A percentile compares a stretch with the other conserved stretches of the same genome.
phyloP scores from a whole-genome alignment of 2,888 invertebrate genomes.

The Euplagia quadripunctaria region DNA sequence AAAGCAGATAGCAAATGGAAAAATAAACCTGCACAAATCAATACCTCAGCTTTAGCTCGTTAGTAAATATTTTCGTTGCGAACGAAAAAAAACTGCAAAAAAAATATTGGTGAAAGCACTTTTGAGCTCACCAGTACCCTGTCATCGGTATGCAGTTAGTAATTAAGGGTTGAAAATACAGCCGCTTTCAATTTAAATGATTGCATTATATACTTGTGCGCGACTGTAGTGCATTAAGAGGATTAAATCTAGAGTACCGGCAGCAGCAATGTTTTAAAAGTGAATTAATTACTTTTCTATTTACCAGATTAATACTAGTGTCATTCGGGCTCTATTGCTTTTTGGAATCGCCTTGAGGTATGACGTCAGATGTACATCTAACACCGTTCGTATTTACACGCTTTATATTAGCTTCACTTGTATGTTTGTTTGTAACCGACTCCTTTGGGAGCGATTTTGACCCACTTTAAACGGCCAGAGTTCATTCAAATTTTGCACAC shows the following conservation, averaged over 20 bases:
- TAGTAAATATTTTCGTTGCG: conserved; percentile 44
- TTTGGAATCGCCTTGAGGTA: too few relatives aligned
- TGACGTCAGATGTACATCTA: not conserved
- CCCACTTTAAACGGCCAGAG: too few relatives aligned
- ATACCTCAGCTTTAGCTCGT: conserved; percentile 39
- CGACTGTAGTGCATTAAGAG: conserved; percentile 63
- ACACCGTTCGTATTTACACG: too few relatives aligned
- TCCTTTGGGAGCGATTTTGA: too few relatives aligned
- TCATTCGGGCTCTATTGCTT: not conserved
- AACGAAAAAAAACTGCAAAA: conserved; percentile 14
- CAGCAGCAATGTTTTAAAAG: conserved; percentile 7
- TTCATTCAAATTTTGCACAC: too few relatives aligned
- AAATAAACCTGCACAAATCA: conserved; percentile 30
- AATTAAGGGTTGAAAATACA: conserved; percentile 54
- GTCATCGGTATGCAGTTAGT: conserved; percentile 56
- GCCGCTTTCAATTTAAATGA: conserved; percentile 62
- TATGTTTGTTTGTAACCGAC: too few relatives aligned
- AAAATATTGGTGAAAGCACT: conserved; percentile 43
- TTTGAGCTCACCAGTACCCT: conserved; percentile 48
- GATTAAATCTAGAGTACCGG: conserved; percentile 54
- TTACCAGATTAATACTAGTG: conserved; percentile 3
- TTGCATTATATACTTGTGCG: conserved; percentile 53
- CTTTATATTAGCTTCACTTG: too few relatives aligned
- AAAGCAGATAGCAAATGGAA: not conserved
- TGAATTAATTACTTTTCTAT: conserved; percentile 6